Percentiles rank a stretch among this genome's conserved stretches.
These are phyloP conservation scores for Polypterus senegalus DNA, from an alignment of 2,113 vertebrate genomes.

Conservation along the genomic window DNA sequence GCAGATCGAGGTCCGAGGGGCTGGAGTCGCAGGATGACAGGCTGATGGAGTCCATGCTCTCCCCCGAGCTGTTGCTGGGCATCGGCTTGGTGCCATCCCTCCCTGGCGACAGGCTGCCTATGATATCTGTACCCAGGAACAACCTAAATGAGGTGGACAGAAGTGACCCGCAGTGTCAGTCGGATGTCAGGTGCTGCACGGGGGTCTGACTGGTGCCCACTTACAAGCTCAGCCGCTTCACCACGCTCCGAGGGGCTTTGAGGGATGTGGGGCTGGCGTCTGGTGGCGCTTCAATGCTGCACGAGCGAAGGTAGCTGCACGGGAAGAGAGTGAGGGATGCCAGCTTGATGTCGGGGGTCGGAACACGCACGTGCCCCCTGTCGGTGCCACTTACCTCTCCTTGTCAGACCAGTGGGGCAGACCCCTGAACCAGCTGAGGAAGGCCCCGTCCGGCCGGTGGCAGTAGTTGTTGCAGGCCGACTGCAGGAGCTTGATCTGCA, in stretches of 20 bases:
- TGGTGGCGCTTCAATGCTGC: conserved; percentile 65
- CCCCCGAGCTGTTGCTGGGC: conserved; percentile 70
- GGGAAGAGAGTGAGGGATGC: not conserved
- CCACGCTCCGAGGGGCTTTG: conserved; percentile 82
- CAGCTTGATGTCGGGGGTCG: no score
- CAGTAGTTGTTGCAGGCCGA: conserved; percentile 89
- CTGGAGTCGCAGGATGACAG: conserved; percentile 78
- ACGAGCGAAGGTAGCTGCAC: conserved; percentile 67
- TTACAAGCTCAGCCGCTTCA: conserved; percentile 90
- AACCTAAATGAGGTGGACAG: conserved; percentile 42
- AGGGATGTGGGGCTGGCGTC: conserved; percentile 64
- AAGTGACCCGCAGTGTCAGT: not conserved
- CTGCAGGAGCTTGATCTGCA: conserved; percentile 86
- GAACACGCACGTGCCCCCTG: not conserved
- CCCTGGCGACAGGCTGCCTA: conserved; percentile 50
- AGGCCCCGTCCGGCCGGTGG: conserved; percentile 57
- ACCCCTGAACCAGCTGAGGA: conserved; percentile 76
- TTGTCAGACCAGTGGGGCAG: conserved; percentile 70
- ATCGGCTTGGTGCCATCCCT: conserved; percentile 63
- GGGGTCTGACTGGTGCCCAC: conserved; percentile 25
- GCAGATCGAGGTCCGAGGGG: conserved; percentile 59
- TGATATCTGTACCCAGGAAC: conserved; percentile 63
- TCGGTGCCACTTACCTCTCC: conserved; percentile 55
- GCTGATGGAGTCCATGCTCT: conserved; percentile 84
- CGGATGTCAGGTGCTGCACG: not conserved